Base-by-base conservation (phyloP, 2,888 invertebrate species). In the Cataglyphis altisquamis region DNA sequence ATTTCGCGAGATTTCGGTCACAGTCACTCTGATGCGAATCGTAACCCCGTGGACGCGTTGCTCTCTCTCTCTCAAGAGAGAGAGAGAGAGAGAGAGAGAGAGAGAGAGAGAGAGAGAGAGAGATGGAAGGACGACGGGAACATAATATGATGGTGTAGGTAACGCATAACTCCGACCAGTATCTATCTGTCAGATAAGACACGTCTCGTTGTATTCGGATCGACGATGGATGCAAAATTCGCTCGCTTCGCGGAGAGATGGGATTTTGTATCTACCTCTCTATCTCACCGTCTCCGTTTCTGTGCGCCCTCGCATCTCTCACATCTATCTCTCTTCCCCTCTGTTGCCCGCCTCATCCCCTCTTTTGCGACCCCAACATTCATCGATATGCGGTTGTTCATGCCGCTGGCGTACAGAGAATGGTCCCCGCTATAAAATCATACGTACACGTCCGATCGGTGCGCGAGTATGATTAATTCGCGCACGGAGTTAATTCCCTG, bases 381-480 rank as follows among this genome's bases (percentile, higher is more conserved):
- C 82, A 82, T 77, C 87, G 89, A 87, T 73, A 81, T 68, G 82
- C 84, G 84, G 83, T 89, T 86, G 86, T 83, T 88, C 83, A 64
- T 86, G 85, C 75, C 80, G 85, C 36, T 80, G 86, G 85, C 83
- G 82, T 83, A 82, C 84, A 68, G 66, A 66, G 62, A 68, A 82
- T 84, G 83, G 82, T 25, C 60, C 41, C 12, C 45, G 78, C 60
- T 45, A 80, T 90, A 91, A 91, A 90, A 92, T 90, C 85, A 86
- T 84, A 87, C 88, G 86, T 84, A 84, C 83, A 84, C 87, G 86
- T 88, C 85, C 88, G 87, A 87, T 87, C 78, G 81, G 75, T 84
- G 84, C 75, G 77, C 83, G 84, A 89, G 88, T 91, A 92, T 92
- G 93, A 93, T 93, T 93, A 93, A 93, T 93, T 92, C 84, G 86